A percentile compares a stretch with the other conserved stretches of the same genome.
Conservation (phyloP, 2,797 vertebrate genomes). For the Petrocephalus sullivani region DNA sequence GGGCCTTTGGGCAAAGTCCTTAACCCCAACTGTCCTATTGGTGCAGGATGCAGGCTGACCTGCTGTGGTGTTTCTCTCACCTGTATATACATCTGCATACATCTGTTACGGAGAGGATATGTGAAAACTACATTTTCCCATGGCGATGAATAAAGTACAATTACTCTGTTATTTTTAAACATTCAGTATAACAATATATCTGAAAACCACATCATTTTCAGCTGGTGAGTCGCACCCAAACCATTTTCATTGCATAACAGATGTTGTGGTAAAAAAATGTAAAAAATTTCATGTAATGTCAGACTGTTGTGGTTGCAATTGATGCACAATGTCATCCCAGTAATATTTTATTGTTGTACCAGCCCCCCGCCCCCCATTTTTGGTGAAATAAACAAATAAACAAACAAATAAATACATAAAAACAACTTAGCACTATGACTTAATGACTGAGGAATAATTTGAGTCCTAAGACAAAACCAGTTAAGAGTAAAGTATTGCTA, state of each 20-base stretch:
- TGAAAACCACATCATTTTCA: too few relatives aligned
- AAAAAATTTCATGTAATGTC: neutral
- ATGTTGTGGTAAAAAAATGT: neutral
- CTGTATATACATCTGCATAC: neutral
- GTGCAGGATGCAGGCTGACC: neutral
- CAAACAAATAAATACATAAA: neutral
- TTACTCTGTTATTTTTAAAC: neutral
- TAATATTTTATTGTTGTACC: neutral
- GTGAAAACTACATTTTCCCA: too few relatives aligned
- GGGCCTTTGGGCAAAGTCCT: neutral
- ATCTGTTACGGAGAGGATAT: neutral
- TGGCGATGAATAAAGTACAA: neutral
- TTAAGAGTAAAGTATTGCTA: neutral
- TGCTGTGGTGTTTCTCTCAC: neutral
- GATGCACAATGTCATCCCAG: neutral
- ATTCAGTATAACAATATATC: too few relatives aligned
- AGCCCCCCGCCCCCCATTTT: neutral
- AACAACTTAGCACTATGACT: neutral
- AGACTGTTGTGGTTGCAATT: neutral
- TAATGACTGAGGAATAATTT: neutral
- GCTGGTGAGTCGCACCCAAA: neutral
- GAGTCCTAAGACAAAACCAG: neutral
- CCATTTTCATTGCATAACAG: neutral
- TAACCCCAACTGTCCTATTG: neutral
- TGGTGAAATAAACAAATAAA: neutral